Evolutionary conservation across 2,888 invertebrate species (phyloP), one percentile per base, ranked within the genome.

Genomic region (Drosophila pseudotalamancana): DNA sequence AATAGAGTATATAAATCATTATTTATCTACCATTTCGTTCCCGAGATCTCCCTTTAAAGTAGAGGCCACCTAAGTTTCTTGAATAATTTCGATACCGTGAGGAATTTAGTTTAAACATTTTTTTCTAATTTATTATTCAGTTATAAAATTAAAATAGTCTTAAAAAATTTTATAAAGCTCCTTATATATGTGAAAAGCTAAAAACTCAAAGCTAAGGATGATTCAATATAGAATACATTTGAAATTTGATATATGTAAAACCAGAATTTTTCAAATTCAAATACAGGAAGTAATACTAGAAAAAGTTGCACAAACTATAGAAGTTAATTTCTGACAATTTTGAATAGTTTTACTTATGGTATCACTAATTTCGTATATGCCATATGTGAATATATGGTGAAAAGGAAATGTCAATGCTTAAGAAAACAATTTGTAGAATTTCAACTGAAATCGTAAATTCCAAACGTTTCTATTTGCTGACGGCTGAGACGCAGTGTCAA

Each of bases 321-420:
- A n/a, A n/a, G n/a, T n/a, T n/a, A n/a, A 21, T n/a, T 35, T 19
- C 6, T 19, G 14, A 12, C n/a, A 12, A 14, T 4, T 12, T 37
- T n/a, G 11, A 3, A 37, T 12, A 9, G n/a, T n/a, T 40, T 16
- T 42, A 6, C 25, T 2, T n/a, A n/a, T n/a, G n/a, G n/a, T n/a
- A n/a, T 6, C 12, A 14, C 1, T 1, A 11, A 11, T 19, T 29
- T 9, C 1, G 25, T 40, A 2, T 11, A 2, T 53, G 12, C 14
- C 9, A 35, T 21, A 21, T 29, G 35, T 11, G 29, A 51, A 6
- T 27, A 35, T 21, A 2, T 19, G 6, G 21, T 42, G 16, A 43
- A 25, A 25, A 25, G 59, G 45, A 60, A 45, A 45, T 57, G 32
- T 27, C 11, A 40, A 39, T 16, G 21, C 21, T 31, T 29, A 37